Conservation (phyloP, 1,140 invertebrate genomes). For the Homalodisca vitripennis region DNA sequence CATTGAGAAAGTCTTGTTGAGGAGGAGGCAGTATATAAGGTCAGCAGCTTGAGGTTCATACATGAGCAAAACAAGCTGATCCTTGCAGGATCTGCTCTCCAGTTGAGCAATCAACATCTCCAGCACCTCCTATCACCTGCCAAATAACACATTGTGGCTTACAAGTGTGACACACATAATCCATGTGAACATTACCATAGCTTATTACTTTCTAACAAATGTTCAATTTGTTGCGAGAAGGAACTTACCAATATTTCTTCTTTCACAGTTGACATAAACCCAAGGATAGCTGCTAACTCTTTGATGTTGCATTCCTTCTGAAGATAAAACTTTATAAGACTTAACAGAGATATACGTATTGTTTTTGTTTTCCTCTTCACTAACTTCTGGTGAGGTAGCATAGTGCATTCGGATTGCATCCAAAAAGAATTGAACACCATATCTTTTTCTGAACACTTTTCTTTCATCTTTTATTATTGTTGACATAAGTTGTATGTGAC, state of each 20-base stretch:
- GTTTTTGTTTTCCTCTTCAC: constrained; percentile 57
- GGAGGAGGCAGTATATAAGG: constrained; percentile 58
- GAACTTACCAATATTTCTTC: constrained; percentile 47
- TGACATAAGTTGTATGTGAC: constrained; percentile 63
- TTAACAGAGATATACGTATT: constrained; percentile 57
- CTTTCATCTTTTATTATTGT: constrained; percentile 64
- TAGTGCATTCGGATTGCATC: constrained; percentile 60
- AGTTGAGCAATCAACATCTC: constrained; percentile 58
- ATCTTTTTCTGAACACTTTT: constrained; percentile 62
- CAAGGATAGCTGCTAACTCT: constrained; percentile 55
- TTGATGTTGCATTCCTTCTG: constrained; percentile 58
- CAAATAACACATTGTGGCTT: no score
- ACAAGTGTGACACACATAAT: no score
- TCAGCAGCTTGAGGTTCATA: constrained; percentile 62
- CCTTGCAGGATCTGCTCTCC: constrained; percentile 55
- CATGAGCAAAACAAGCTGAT: constrained; percentile 60
- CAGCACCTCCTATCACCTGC: constrained; percentile 57
- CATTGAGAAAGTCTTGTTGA: constrained; percentile 54
- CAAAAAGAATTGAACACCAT: constrained; percentile 62
- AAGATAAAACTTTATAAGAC: constrained; percentile 60
- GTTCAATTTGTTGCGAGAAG: no score
- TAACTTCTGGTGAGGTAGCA: constrained; percentile 48
- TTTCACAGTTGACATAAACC: constrained; percentile 53
- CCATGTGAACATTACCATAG: no score
- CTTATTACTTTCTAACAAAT: no score